Conservation (phyloP, 2,797 vertebrate species). For the Chromobotia macracanthus region DNA sequence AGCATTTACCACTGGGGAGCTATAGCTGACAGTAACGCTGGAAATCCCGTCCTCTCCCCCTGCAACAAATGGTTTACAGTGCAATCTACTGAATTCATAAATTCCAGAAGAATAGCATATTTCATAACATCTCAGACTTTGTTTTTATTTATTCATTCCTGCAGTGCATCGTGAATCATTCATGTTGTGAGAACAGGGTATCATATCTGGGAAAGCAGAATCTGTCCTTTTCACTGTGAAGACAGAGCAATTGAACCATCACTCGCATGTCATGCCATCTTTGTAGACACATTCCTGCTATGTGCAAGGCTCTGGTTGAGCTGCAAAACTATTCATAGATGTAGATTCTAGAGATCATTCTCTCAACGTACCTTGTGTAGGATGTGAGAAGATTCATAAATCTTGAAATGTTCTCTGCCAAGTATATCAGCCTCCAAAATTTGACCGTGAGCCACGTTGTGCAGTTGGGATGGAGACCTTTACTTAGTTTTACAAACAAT, state of each 20-base stretch:
- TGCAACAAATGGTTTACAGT: not conserved
- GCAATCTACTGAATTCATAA: not conserved
- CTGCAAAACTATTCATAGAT: conserved; percentile 45
- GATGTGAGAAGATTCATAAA: conserved; percentile 38
- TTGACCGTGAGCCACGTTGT: conserved; percentile 20
- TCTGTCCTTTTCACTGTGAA: not conserved
- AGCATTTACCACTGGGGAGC: too few species aligned
- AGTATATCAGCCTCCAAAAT: conserved; percentile 33
- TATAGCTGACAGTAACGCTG: too few species aligned
- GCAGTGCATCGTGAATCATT: conserved; percentile 17
- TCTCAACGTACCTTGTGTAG: conserved; percentile 37
- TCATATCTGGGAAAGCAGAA: conserved; percentile 6
- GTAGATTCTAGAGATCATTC: conserved; percentile 33
- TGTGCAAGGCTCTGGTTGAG: conserved; percentile 31
- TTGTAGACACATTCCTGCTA: conserved; percentile 37
- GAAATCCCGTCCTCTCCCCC: too few species aligned
- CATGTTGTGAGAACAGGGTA: conserved; percentile 3
- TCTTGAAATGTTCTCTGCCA: conserved; percentile 20
- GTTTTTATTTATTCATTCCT: conserved; percentile 15
- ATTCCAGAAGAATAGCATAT: not conserved
- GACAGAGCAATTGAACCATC: conserved; percentile 28
- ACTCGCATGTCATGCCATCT: conserved; percentile 19
- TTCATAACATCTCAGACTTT: not conserved
- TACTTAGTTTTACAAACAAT: conserved; percentile 18
- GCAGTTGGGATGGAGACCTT: conserved; percentile 13